A percentile compares a stretch with the other conserved stretches of the same genome.
phyloP scores from a whole-genome alignment of 1,140 invertebrate genomes.

The Charaxes varanes region DNA sequence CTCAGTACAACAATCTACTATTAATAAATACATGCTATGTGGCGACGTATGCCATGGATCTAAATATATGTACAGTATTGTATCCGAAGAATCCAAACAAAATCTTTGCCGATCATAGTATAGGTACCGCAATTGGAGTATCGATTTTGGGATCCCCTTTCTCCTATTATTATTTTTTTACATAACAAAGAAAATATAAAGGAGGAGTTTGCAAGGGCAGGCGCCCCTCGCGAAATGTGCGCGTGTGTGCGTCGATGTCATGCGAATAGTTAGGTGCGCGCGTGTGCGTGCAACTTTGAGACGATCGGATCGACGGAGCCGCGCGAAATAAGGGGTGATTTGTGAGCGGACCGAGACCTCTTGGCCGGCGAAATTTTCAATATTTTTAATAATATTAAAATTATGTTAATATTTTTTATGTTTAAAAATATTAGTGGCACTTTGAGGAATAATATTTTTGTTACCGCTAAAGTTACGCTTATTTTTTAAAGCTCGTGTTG shows the following conservation, averaged over 20 bases:
- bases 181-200: slow-evolving; percentile 72
- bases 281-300: slow-evolving; percentile 55
- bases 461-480: too few species aligned
- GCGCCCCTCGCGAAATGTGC: slow-evolving; percentile 35
- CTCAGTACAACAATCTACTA: too few species aligned
- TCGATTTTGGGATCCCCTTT: slow-evolving; percentile 69
- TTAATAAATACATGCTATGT: too few species aligned
- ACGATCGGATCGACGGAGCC: slow-evolving; percentile 63
- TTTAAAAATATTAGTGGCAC: too few species aligned
- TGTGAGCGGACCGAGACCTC: slow-evolving; percentile 23
- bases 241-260: slow-evolving; percentile 32
- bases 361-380: slow-evolving; percentile 27
- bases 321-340: slow-evolving; percentile 63
- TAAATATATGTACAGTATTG: not conserved
- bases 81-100: not conserved
- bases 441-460: too few species aligned
- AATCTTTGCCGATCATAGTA: slow-evolving; percentile 13
- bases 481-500: too few species aligned
- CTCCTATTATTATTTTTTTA: slow-evolving; percentile 71
- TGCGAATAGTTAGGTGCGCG: slow-evolving; percentile 41
- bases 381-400: too few species aligned
- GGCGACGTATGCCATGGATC: too few species aligned
- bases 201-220: slow-evolving; percentile 64
- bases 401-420: too few species aligned
- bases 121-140: slow-evolving; percentile 53